These are phyloP conservation scores for Scaptomyza polygonia DNA, from an alignment of 2,888 invertebrate species.

Conservation along the genomic window DNA sequence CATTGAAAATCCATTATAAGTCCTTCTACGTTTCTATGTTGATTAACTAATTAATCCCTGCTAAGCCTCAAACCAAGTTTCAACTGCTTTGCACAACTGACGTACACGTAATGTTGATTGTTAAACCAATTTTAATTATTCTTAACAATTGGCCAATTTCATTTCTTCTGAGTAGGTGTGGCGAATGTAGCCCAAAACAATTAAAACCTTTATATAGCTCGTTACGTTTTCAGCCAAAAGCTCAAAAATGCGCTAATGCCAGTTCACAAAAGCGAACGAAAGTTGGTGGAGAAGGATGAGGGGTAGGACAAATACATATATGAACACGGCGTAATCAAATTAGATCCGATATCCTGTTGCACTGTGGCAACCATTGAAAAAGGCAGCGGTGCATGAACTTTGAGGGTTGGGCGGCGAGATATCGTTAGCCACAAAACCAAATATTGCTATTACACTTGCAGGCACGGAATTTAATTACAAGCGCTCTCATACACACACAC, in stretches of 20 bases:
- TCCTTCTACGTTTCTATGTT: not conserved
- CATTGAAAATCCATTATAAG: slow-evolving; percentile 43
- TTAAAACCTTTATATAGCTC: slow-evolving; percentile 21
- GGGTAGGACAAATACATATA: not conserved
- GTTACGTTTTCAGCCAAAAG: slow-evolving; percentile 38
- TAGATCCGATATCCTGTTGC: slow-evolving; percentile 72
- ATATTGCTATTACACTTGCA: slow-evolving; percentile 72
- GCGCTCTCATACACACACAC: slow-evolving; percentile 28
- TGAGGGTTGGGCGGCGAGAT: slow-evolving; percentile 3
- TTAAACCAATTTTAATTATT: slow-evolving; percentile 15
- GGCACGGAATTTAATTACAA: slow-evolving; percentile 76
- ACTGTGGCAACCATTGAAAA: slow-evolving; percentile 32
- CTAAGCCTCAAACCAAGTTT: not conserved
- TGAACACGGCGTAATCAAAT: slow-evolving; percentile 64
- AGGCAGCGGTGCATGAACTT: slow-evolving; percentile 44
- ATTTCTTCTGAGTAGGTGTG: not conserved
- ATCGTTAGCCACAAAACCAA: slow-evolving; percentile 66
- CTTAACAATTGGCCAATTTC: slow-evolving; percentile 1
- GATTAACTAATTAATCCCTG: slow-evolving; percentile 23
- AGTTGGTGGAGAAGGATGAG: slow-evolving; percentile 1
- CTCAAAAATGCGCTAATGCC: slow-evolving; percentile 51
- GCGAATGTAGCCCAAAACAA: slow-evolving; percentile 4
- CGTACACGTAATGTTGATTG: not conserved
- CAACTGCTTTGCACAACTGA: not conserved
- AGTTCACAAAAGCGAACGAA: slow-evolving; percentile 27